These are phyloP conservation scores for Nicator chloris DNA, from an alignment of 2,113 vertebrate species.

Conservation along the genomic window DNA sequence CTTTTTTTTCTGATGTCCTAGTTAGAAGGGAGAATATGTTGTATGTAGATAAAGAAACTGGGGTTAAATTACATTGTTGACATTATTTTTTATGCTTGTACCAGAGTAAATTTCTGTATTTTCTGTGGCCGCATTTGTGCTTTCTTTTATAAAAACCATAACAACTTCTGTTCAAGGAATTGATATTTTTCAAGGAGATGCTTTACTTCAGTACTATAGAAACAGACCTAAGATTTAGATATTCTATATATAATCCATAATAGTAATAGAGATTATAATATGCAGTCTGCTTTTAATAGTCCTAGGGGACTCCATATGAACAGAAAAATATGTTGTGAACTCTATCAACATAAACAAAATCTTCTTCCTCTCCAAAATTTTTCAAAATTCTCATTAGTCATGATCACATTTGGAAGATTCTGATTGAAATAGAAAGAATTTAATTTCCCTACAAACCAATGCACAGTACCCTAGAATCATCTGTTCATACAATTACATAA, in stretches of 20 bases:
- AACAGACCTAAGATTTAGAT: not conserved
- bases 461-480: not conserved
- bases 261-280: not conserved
- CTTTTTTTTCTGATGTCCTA: not conserved
- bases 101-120: not conserved
- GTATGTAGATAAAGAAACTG: not conserved
- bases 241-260: not conserved
- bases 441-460: not conserved
- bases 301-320: not conserved
- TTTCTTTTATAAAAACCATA: not conserved
- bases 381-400: not conserved
- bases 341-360: not conserved
- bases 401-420: not conserved
- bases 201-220: not conserved
- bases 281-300: not conserved
- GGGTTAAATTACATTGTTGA: not conserved
- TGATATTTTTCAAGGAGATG: not conserved
- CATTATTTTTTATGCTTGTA: not conserved
- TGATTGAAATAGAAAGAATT: not conserved
- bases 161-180: not conserved
- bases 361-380: not conserved
- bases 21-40: not conserved
- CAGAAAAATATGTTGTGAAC: not conserved
- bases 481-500: not conserved
- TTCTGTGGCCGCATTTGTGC: not conserved